Evolutionary conservation across 2,797 vertebrate genomes (phyloP).

Genomic region (Sebastes nivosus): DNA sequence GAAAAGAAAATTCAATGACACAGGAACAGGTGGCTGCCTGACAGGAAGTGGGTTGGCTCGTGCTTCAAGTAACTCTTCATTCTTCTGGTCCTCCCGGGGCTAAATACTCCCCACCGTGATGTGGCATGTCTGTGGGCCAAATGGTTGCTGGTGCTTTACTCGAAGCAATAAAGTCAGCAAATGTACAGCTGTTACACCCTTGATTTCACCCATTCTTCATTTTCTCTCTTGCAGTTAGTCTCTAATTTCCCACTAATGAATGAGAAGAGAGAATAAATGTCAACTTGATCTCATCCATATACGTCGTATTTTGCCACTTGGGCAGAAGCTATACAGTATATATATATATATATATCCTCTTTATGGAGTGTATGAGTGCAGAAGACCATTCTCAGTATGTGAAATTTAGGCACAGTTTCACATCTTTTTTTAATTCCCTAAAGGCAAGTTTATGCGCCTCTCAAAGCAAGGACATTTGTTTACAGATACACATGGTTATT

Average conservation of each 20-base stretch:
- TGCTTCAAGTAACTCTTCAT: slow-evolving; percentile 46
- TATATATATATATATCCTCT: not conserved
- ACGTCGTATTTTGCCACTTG: too few species aligned
- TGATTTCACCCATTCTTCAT: not conserved
- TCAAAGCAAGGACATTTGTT: slow-evolving; percentile 45
- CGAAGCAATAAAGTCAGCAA: slow-evolving; percentile 11
- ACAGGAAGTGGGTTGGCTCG: slow-evolving; percentile 52
- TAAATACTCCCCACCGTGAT: slow-evolving; percentile 29
- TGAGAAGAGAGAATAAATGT: not conserved
- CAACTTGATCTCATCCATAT: not conserved
- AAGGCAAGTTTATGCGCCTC: slow-evolving; percentile 16
- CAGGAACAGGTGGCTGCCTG: slow-evolving; percentile 64
- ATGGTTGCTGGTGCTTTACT: slow-evolving; percentile 23
- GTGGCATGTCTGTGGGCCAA: not conserved
- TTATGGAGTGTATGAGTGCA: not conserved
- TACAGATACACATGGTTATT: slow-evolving; percentile 38
- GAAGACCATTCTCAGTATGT: not conserved
- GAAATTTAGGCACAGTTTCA: slow-evolving; percentile 12
- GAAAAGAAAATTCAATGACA: too few species aligned
- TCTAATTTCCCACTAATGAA: not conserved
- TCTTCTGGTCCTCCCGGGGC: slow-evolving; percentile 8
- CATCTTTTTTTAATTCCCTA: slow-evolving; percentile 10
- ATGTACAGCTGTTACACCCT: slow-evolving; percentile 29
- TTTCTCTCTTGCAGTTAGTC: not conserved
- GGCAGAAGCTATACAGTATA: not conserved